phyloP scores from a whole-genome alignment of 2,888 invertebrate genomes.

The Ormyrus thymus region DNA sequence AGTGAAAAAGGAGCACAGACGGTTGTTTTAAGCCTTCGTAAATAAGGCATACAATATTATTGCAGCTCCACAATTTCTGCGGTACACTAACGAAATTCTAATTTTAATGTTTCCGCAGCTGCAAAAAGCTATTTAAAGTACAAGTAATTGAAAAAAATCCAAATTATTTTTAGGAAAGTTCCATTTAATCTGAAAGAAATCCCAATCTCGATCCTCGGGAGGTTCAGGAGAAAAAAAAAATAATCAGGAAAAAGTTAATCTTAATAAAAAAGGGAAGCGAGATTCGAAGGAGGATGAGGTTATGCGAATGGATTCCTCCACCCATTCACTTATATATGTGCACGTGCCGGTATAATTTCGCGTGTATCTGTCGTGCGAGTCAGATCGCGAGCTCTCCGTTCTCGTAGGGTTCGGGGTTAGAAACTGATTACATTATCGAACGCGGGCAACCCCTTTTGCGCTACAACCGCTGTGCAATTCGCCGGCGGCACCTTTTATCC shows the following conservation, averaged over 20 bases:
- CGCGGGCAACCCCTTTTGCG: conserved; percentile 42
- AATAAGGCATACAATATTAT: background rate
- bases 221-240: background rate
- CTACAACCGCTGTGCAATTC: conserved; percentile 26
- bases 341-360: conserved; percentile 18
- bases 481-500: conserved; percentile 39
- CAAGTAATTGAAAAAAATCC: too few species aligned
- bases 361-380: conserved; percentile 14
- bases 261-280: background rate
- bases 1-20: background rate
- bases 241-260: conserved; percentile 7
- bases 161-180: too few species aligned
- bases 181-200: too few species aligned
- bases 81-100: too few species aligned
- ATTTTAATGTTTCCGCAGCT: too few species aligned
- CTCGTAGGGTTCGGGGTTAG: conserved; percentile 29
- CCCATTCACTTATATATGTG: background rate
- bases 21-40: background rate
- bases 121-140: too few species aligned
- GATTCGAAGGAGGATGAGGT: background rate
- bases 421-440: conserved; percentile 56
- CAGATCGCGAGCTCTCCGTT: background rate
- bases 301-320: background rate
- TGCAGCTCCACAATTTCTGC: too few species aligned
- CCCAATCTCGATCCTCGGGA: too few species aligned